These are phyloP conservation scores for Tenthredo livida DNA, from an alignment of 2,888 invertebrate species.

Conservation along the genomic window DNA sequence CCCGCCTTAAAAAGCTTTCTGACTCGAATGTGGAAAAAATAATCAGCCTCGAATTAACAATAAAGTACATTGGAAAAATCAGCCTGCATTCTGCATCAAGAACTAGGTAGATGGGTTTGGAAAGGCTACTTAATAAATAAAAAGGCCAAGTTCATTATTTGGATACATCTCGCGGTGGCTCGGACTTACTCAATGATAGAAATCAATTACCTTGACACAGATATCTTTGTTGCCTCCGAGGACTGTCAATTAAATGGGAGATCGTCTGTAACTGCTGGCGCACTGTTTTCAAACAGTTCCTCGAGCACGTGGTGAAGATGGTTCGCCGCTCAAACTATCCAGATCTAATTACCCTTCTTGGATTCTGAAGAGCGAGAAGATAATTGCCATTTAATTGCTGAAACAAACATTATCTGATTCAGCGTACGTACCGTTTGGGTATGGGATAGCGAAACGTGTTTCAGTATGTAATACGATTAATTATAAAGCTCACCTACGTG, in stretches of 20 bases:
- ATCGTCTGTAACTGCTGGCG: not conserved
- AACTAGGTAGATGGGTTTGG: not conserved
- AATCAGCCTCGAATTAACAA: too few relatives aligned
- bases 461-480: not conserved
- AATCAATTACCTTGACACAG: too few relatives aligned
- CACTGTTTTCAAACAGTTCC: constrained; percentile 82
- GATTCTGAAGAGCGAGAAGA: constrained; percentile 73
- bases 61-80: not conserved
- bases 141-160: not conserved
- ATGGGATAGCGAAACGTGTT: not conserved
- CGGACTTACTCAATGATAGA: constrained; percentile 83
- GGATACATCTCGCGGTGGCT: constrained; percentile 88
- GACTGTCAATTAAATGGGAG: not conserved
- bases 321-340: constrained; percentile 97
- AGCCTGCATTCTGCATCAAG: not conserved
- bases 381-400: not conserved
- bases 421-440: not conserved
- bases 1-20: too few relatives aligned
- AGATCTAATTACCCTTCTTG: constrained; percentile 83
- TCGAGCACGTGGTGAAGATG: constrained; percentile 99
- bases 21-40: too few relatives aligned
- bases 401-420: not conserved
- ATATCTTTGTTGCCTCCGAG: not conserved
- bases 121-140: too few relatives aligned
- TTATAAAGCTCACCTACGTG: not conserved